A percentile compares a stretch with the other conserved stretches of the same genome.
phyloP scores from a whole-genome alignment of 2,888 invertebrate genomes.

The Tenodera sinensis region DNA sequence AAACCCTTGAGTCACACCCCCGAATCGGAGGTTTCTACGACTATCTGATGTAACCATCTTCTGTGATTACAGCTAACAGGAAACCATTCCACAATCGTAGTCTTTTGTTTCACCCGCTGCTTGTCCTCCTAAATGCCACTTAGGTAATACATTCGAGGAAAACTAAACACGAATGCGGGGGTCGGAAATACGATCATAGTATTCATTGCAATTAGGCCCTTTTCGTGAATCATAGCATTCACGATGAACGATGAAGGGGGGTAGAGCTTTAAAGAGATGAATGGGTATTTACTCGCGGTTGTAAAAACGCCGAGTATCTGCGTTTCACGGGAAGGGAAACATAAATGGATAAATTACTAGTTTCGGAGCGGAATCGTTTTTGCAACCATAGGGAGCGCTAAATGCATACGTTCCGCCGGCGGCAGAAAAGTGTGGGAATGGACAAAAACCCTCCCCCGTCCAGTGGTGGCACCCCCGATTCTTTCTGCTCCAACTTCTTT shows the following conservation, averaged over 20 bases:
- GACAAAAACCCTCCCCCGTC: not conserved
- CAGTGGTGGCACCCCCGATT: not conserved
- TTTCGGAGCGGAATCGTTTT: constrained; percentile 6
- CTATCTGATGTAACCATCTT: not conserved
- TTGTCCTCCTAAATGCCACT: not conserved
- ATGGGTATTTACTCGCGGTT: not conserved
- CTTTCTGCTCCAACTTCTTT: not conserved
- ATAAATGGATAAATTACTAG: constrained; percentile 12
- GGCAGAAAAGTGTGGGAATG: constrained; percentile 15
- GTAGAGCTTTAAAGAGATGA: not conserved
- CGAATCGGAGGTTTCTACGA: not conserved
- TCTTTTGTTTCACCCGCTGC: not conserved
- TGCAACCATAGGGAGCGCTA: constrained; percentile 11
- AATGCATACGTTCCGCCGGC: constrained; percentile 3
- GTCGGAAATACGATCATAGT: not conserved
- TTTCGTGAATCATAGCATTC: not conserved
- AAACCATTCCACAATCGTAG: not conserved
- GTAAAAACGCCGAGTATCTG: not conserved
- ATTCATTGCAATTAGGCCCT: not conserved
- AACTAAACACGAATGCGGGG: not conserved
- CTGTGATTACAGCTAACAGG: not conserved
- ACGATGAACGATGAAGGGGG: not conserved
- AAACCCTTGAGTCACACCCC: not conserved
- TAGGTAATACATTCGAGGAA: not conserved
- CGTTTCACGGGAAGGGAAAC: not conserved